phyloP scores from a whole-genome alignment of 2,797 vertebrate genomes.

The Myotis pilosus region DNA sequence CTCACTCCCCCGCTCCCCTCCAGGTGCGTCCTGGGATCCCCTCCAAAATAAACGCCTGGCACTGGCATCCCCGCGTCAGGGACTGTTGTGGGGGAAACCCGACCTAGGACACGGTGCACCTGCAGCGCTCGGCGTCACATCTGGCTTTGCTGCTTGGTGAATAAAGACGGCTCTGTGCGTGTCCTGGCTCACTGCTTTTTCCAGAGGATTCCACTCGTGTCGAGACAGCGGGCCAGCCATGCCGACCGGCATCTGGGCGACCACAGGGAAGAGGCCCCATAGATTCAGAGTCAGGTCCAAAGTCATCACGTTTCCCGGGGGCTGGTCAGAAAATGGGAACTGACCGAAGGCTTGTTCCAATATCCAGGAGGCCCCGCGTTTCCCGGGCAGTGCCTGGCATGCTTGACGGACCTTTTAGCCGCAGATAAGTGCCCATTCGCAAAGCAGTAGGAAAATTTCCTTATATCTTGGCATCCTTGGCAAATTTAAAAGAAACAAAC shows the following conservation, averaged over 20 bases:
- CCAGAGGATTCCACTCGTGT: not conserved
- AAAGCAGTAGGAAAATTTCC: not conserved
- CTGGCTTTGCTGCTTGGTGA: not conserved
- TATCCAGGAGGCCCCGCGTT: not conserved
- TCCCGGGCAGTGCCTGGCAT: not conserved
- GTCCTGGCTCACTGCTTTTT: accelerated
- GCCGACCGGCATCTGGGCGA: not conserved
- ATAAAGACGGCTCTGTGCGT: not conserved
- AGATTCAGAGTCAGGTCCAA: not conserved
- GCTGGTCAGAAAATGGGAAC: not conserved
- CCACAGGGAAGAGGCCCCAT: not conserved
- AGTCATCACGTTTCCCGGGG: not conserved
- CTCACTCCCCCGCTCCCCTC: not conserved
- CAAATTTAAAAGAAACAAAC: not conserved
- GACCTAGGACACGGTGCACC: not conserved
- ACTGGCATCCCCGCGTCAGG: not conserved
- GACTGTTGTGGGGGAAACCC: not conserved
- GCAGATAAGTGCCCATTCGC: not conserved
- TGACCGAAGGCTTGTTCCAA: not conserved
- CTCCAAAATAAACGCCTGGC: slow-evolving; percentile 33
- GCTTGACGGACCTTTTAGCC: not conserved
- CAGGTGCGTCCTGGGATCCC: slow-evolving; percentile 4
- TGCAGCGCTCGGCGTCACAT: not conserved
- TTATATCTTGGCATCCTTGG: not conserved
- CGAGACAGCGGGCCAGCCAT: not conserved